Base-by-base conservation (phyloP, 2,888 invertebrate species). In the Drosophila trichaetosa region DNA sequence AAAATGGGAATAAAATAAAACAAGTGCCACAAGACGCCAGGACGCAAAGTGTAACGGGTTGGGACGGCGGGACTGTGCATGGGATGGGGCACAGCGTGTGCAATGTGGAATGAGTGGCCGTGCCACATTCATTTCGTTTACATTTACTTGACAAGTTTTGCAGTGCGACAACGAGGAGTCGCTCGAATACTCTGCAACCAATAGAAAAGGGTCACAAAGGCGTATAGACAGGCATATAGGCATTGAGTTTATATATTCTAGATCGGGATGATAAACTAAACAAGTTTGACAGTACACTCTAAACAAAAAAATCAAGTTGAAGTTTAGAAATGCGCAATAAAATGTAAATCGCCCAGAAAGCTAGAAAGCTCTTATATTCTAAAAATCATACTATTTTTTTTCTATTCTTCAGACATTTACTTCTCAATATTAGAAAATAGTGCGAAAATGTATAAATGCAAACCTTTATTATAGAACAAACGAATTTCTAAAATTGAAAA, bases 121-220 rank as follows among this genome's bases (percentile, higher is more conserved):
- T 85, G 82, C 83, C 87, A 83, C 83, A 86, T 78, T 46, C 46
- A 87, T 84, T 84, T 82, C 82, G 82, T 80, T 81, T 86, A 82
- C 79, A 88, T 86, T 88, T 88, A 88, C 86, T 88, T 87, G 88
- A 87, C 86, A 87, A 87, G 76, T 86, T 87, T 85, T 79, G 80
- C 87, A 81, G 74, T 84, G 80, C 80, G 76, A 64, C 76, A 34
- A 27, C 38, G 56, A 49, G 67, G 68, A 68, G 68, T 57, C 56
- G 49, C 67, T 57, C 42, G 5, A 27, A 27, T 57, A 57, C 57
- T 42, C 57, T 57, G 31, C 31, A 64, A 60, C 13, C 16, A 24
- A 24, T 24, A 46, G 4, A 46, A 16, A 38, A 29, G 8, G 18
- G 27, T 13, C 11, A 27, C 0, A 27, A 38, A 11, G 36, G 36